These are phyloP conservation scores for Sitta europaea DNA, from an alignment of 2,113 vertebrate genomes.

Conservation along the genomic window DNA sequence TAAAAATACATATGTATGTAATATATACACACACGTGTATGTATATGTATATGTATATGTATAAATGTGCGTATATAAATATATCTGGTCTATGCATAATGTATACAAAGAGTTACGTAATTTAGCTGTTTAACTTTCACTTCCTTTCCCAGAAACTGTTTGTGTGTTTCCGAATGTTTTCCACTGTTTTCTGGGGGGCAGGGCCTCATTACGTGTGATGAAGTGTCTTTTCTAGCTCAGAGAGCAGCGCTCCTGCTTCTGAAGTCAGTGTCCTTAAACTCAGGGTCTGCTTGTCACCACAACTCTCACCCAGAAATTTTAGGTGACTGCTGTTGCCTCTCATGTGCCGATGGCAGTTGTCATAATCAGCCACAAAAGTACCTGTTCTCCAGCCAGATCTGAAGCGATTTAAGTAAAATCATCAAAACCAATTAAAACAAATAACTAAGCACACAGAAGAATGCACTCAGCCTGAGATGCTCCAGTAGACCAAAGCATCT, in stretches of 20 bases:
- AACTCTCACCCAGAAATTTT: slow-evolving; percentile 26
- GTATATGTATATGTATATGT: background rate
- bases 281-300: background rate
- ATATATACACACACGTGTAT: background rate
- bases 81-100: background rate
- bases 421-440: slow-evolving; percentile 30
- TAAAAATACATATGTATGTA: background rate
- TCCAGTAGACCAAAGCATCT: slow-evolving; percentile 47
- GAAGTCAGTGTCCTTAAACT: background rate
- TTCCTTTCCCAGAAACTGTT: background rate
- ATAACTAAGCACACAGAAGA: slow-evolving; percentile 27
- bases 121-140: background rate
- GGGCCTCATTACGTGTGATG: background rate
- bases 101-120: background rate
- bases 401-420: background rate
- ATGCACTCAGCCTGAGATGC: slow-evolving; percentile 6
- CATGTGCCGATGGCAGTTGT: background rate
- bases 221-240: background rate
- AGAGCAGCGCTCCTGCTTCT: background rate
- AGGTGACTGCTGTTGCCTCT: background rate
- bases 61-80: background rate
- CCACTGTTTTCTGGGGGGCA: background rate
- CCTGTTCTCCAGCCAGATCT: background rate
- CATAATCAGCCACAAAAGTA: background rate
- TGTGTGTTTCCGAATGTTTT: background rate